Percentiles rank a stretch among this genome's conserved stretches.
Evolutionary conservation across 2,113 vertebrate genomes (phyloP).

Genomic region (Acrocephalus arundinaceus): DNA sequence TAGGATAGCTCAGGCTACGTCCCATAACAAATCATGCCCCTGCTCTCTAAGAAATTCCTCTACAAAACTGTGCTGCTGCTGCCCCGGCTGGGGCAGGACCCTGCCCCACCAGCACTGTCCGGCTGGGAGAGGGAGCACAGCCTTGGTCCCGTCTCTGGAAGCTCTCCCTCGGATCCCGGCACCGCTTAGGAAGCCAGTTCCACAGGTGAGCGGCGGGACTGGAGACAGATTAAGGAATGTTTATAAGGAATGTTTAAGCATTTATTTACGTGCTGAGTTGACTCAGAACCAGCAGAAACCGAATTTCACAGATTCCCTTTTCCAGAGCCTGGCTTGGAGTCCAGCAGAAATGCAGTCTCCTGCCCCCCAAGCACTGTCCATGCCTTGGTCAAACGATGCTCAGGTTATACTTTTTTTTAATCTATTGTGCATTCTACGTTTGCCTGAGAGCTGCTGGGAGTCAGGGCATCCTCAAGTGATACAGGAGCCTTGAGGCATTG

Average conservation of each 20-base stretch:
- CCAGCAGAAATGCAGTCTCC: not conserved
- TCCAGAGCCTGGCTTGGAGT: not conserved
- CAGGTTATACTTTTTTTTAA: no score
- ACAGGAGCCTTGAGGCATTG: not conserved
- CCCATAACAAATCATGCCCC: no score
- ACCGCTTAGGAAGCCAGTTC: not conserved
- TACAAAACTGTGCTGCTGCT: accelerated
- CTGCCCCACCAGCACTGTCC: accelerated
- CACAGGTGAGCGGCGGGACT: accelerated
- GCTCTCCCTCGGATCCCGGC: accelerated
- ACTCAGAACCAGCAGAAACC: not conserved
- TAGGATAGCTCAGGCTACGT: no score
- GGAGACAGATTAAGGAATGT: not conserved
- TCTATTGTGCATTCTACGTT: not conserved
- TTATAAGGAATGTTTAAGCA: not conserved
- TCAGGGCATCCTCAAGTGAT: not conserved
- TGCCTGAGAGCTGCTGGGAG: not conserved
- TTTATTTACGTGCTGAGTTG: not conserved
- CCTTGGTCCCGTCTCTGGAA: accelerated
- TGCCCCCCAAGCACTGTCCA: not conserved
- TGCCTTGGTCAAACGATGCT: not conserved
- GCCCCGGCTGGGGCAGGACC: no score
- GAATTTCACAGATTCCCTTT: not conserved
- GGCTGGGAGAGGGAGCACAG: not conserved
- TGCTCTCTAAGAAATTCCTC: no score